Conservation (phyloP, 1,140 invertebrate genomes). For the Saccostrea echinata region DNA sequence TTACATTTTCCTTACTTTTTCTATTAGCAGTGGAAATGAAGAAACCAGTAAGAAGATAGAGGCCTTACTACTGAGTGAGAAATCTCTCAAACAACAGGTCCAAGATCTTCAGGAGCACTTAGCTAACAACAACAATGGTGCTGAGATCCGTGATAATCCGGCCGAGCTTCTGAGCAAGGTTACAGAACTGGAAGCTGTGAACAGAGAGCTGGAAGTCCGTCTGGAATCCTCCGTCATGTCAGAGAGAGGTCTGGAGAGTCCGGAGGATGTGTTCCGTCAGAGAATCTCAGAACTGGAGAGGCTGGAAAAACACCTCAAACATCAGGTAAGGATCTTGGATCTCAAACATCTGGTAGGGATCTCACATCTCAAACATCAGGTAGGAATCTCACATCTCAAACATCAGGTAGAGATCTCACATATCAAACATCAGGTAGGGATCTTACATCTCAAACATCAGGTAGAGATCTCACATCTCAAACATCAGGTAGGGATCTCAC, state of each 20-base stretch:
- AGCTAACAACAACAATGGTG: constrained; percentile 45
- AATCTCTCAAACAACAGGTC: constrained; percentile 16
- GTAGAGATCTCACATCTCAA: too few relatives aligned
- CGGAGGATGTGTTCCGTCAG: constrained; percentile 75
- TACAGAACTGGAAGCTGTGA: constrained; percentile 1
- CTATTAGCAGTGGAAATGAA: neutral
- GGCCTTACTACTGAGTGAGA: constrained; percentile 5
- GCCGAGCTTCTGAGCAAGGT: constrained; percentile 8
- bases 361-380: too few relatives aligned
- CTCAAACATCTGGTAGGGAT: too few relatives aligned
- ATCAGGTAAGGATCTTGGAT: constrained; percentile 66
- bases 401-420: too few relatives aligned
- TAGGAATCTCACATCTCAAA: too few relatives aligned
- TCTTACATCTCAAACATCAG: too few relatives aligned
- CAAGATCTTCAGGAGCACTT: neutral
- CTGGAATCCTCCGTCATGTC: neutral
- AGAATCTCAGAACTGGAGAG: constrained; percentile 75
- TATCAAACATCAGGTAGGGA: too few relatives aligned
- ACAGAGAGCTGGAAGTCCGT: neutral
- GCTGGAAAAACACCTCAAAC: constrained; percentile 74
- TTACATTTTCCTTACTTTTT: neutral
- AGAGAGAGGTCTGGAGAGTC: constrained; percentile 66
- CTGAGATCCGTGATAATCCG: neutral
- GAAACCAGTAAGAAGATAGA: neutral
- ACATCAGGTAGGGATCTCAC: too few relatives aligned